A percentile compares a stretch with the other conserved stretches of the same genome.
phyloP scores from a whole-genome alignment of 2,888 invertebrate genomes.

The Tinea pellionella region DNA sequence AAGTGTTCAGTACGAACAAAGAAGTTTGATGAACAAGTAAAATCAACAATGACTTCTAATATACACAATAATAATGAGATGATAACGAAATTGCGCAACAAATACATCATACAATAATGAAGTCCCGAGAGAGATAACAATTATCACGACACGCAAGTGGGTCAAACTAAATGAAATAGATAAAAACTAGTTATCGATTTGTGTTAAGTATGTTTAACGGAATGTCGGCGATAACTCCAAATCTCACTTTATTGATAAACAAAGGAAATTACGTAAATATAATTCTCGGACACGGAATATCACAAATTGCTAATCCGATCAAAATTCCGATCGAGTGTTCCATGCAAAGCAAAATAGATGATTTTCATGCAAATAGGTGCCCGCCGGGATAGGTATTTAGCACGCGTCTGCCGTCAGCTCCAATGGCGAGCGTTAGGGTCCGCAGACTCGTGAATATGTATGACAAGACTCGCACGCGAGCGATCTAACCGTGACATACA shows the following conservation, averaged over 20 bases:
- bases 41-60: slow-evolving; percentile 28
- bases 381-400: slow-evolving; percentile 26
- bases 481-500: slow-evolving; percentile 57
- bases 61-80: slow-evolving; percentile 27
- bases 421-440: slow-evolving; percentile 39
- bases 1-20: slow-evolving; percentile 31
- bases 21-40: slow-evolving; percentile 42
- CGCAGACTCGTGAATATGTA: slow-evolving; percentile 55
- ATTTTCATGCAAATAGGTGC: slow-evolving; percentile 44
- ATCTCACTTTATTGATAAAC: neutral
- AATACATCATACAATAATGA: slow-evolving; percentile 33
- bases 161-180: slow-evolving; percentile 45
- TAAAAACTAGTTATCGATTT: slow-evolving; percentile 18
- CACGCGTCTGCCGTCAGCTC: slow-evolving; percentile 51
- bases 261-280: neutral
- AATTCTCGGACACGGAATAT: neutral
- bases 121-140: slow-evolving; percentile 31
- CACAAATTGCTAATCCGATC: neutral
- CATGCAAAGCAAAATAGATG: slow-evolving; percentile 20
- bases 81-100: slow-evolving; percentile 51
- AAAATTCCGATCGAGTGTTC: neutral
- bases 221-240: slow-evolving; percentile 12
- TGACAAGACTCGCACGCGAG: slow-evolving; percentile 44
- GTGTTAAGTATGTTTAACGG: slow-evolving; percentile 13
- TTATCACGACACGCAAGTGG: slow-evolving; percentile 47